Percentiles rank a stretch among this genome's conserved stretches.
phyloP scores from a whole-genome alignment of 2,888 invertebrate species.

The Bruchidius siliquastri region DNA sequence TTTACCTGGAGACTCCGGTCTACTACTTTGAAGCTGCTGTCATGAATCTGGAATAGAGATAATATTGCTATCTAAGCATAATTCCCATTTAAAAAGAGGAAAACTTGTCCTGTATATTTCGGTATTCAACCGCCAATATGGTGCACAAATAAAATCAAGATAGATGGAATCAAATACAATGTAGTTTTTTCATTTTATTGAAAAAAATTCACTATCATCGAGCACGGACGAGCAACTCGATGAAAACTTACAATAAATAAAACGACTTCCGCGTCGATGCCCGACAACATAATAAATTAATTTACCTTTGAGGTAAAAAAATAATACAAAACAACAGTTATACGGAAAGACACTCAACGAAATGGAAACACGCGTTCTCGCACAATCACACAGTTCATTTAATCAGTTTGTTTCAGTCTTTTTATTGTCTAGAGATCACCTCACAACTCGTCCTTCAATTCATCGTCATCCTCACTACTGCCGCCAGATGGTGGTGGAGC shows the following conservation, averaged over 20 bases:
- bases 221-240: background rate
- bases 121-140: too few relatives aligned
- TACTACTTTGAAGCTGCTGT: too few relatives aligned
- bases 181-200: background rate
- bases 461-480: constrained; percentile 64
- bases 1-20: too few relatives aligned
- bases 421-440: constrained; percentile 14
- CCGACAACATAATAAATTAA: constrained; percentile 1
- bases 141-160: background rate
- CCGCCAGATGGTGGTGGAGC: constrained; percentile 67
- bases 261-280: background rate
- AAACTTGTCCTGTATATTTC: too few relatives aligned
- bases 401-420: constrained; percentile 25
- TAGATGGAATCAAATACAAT: background rate
- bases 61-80: too few relatives aligned
- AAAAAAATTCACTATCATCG: background rate
- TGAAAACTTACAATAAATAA: background rate
- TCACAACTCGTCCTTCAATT: constrained; percentile 83
- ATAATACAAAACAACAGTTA: background rate
- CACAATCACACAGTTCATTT: constrained; percentile 22
- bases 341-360: constrained; percentile 12
- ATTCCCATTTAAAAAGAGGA: too few relatives aligned
- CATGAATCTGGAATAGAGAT: too few relatives aligned
- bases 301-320: constrained; percentile 5
- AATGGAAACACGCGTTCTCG: constrained; percentile 9